A percentile compares a stretch with the other conserved stretches of the same genome.
Conservation (phyloP, 2,888 invertebrate genomes). For the Thereva unica region DNA sequence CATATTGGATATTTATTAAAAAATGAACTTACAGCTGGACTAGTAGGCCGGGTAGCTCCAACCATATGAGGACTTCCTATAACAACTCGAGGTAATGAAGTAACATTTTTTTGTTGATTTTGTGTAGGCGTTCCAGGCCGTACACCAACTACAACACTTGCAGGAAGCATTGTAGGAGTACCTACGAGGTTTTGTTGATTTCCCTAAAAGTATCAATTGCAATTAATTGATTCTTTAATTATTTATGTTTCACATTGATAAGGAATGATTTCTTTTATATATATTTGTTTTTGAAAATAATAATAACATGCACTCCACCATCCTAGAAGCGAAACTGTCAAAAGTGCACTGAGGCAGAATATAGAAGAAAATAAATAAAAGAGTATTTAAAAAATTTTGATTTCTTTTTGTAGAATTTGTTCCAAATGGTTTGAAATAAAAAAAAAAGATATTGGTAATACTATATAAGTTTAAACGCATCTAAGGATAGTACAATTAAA, state of each 20-base stretch:
- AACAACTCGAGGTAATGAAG: constrained; percentile 80
- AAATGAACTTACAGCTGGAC: constrained; percentile 65
- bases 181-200: constrained; percentile 66
- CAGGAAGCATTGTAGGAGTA: constrained; percentile 68
- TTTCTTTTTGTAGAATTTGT: neutral
- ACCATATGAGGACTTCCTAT: constrained; percentile 82
- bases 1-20: neutral
- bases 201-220: constrained; percentile 46
- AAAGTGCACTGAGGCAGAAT: constrained; percentile 36
- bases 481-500: too few species aligned
- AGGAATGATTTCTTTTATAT: neutral
- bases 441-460: neutral
- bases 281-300: constrained; percentile 6
- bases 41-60: constrained; percentile 78
- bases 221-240: constrained; percentile 52
- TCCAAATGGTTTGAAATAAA: neutral
- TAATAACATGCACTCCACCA: constrained; percentile 16
- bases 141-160: constrained; percentile 84
- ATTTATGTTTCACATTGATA: neutral
- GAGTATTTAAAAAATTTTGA: neutral
- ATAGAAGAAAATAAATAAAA: constrained; percentile 15
- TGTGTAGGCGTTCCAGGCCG: constrained; percentile 72
- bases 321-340: constrained; percentile 30
- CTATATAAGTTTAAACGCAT: too few species aligned
- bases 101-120: constrained; percentile 75